Percentiles rank a stretch among this genome's conserved stretches.
These are phyloP conservation scores for Pandemis cinnamomeana DNA, from an alignment of 2,888 invertebrate genomes.

Conservation along the genomic window DNA sequence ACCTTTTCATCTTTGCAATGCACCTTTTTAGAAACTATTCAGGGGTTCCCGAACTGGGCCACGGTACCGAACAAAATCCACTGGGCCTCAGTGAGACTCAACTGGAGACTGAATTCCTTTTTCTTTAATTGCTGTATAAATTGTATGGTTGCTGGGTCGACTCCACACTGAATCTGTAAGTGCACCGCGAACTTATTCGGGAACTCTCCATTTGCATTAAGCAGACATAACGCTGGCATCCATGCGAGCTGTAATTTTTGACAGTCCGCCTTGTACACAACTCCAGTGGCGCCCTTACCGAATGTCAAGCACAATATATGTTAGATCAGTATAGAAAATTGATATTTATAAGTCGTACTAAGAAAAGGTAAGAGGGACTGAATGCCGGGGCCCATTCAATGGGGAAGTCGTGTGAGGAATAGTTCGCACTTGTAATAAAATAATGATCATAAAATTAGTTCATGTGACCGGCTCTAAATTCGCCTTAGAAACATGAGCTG, in stretches of 20 bases:
- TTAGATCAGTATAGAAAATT: background rate
- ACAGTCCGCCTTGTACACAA: background rate
- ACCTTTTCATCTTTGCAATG: too few relatives aligned
- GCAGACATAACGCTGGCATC: background rate
- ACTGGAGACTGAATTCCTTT: background rate
- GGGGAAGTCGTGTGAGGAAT: background rate
- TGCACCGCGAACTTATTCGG: background rate
- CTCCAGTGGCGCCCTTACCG: background rate
- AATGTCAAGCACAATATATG: background rate
- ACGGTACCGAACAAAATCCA: background rate
- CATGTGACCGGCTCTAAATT: background rate
- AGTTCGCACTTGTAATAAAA: background rate
- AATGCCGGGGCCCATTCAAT: background rate
- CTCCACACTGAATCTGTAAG: background rate
- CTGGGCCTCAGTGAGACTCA: background rate
- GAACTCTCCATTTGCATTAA: background rate
- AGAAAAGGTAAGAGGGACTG: background rate
- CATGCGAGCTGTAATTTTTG: background rate
- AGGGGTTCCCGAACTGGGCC: background rate
- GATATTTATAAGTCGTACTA: background rate
- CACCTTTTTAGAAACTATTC: background rate
- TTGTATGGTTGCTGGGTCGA: background rate
- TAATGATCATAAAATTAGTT: background rate
- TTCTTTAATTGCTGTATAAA: background rate
- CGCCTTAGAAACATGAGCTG: background rate